Evolutionary conservation across 2,888 invertebrate genomes (phyloP).

Genomic region (Anthophora plumipes): DNA sequence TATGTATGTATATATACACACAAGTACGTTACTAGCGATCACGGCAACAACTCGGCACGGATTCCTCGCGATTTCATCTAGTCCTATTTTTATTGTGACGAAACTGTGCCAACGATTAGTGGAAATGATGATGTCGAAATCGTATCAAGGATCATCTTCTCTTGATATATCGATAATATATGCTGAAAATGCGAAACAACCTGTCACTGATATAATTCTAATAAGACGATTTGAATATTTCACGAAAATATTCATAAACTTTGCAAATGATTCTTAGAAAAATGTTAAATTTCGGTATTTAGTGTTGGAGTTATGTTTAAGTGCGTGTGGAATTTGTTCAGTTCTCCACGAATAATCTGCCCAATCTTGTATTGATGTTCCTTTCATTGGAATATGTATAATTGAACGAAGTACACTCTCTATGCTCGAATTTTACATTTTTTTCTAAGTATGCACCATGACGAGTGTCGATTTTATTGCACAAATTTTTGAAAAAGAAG

Average conservation of each 20-base stretch:
- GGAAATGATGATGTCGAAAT: slow-evolving; percentile 27
- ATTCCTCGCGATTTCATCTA: slow-evolving; percentile 42
- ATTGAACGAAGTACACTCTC: no score
- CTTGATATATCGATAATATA: background rate
- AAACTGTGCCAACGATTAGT: slow-evolving; percentile 23
- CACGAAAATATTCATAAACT: background rate
- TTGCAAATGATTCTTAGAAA: background rate
- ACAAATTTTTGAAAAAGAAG: no score
- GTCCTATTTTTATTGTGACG: slow-evolving; percentile 28
- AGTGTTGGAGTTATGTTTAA: no score
- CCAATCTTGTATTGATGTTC: no score
- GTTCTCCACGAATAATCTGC: no score
- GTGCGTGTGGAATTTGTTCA: no score
- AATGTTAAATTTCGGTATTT: no score
- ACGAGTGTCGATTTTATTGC: slow-evolving; percentile 7
- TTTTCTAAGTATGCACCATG: no score
- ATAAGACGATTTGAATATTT: background rate
- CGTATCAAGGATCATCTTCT: slow-evolving; percentile 7
- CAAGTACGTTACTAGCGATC: slow-evolving; percentile 32
- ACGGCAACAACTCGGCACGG: slow-evolving; percentile 37
- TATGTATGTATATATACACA: background rate
- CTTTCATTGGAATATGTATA: no score
- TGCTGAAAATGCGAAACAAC: background rate
- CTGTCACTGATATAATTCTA: background rate
- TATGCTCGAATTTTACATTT: no score